Conservation (phyloP, 2,888 invertebrate species). For the Trachelus tabidus region DNA sequence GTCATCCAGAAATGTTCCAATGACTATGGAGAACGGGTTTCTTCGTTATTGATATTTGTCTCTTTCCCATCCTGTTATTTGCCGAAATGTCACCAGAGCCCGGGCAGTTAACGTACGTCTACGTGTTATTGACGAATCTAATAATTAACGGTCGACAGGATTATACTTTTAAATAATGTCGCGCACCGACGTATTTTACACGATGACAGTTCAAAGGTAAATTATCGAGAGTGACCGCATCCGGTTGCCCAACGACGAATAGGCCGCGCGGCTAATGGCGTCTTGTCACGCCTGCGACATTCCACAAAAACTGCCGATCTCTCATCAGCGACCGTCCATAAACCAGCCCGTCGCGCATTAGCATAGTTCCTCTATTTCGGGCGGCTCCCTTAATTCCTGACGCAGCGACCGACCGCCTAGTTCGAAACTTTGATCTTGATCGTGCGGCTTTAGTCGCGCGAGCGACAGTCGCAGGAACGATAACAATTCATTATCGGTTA, state of each 20-base stretch:
- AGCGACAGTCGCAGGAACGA: not conserved
- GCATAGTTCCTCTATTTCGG: not conserved
- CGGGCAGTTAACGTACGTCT: not conserved
- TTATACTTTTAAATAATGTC: slow-evolving; percentile 51
- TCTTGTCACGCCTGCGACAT: slow-evolving; percentile 56
- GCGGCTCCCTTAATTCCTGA: not conserved
- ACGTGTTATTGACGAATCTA: slow-evolving; percentile 38
- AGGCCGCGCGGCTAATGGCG: slow-evolving; percentile 44
- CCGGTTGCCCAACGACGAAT: slow-evolving; percentile 53
- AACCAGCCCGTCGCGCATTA: not conserved
- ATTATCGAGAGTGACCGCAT: slow-evolving; percentile 58
- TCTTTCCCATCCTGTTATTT: slow-evolving; percentile 27
- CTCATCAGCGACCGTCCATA: slow-evolving; percentile 1
- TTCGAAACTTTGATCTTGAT: not conserved
- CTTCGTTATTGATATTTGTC: slow-evolving; percentile 2
- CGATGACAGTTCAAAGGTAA: slow-evolving; percentile 44
- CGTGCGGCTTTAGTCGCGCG: not conserved
- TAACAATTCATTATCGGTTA: not conserved
- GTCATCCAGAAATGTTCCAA: not conserved
- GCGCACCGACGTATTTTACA: slow-evolving; percentile 46
- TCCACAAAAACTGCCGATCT: slow-evolving; percentile 27
- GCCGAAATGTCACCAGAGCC: slow-evolving; percentile 13
- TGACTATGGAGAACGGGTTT: slow-evolving; percentile 20
- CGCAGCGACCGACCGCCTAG: not conserved
- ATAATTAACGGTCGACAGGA: slow-evolving; percentile 39